A percentile compares a stretch with the other conserved stretches of the same genome.
phyloP scores from a whole-genome alignment of 1,140 invertebrate genomes.

The Harpegnathos saltator region DNA sequence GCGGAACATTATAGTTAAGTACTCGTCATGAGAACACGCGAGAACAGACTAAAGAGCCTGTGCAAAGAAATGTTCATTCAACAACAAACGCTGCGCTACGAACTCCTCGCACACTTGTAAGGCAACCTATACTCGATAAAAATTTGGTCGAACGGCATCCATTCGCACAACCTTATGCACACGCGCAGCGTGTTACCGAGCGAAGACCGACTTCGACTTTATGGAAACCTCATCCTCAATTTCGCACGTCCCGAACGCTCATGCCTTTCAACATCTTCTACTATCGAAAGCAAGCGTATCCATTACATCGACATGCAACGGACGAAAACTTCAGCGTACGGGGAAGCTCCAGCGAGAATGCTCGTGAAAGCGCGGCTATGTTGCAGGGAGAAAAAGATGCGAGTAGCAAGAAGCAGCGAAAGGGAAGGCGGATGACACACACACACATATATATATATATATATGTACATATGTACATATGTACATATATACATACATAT shows the following conservation, averaged over 20 bases:
- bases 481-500: too few species aligned
- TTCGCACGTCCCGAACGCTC: not conserved
- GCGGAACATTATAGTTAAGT: not conserved
- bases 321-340: not conserved
- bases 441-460: not conserved
- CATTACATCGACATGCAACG: conserved; percentile 14
- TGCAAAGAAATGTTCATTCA: conserved; percentile 19
- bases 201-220: not conserved
- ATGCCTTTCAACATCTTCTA: not conserved
- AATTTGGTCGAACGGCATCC: not conserved
- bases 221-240: not conserved
- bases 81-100: not conserved
- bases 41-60: too few species aligned
- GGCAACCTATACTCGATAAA: not conserved
- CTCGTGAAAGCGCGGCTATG: conserved; percentile 14
- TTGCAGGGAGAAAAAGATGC: conserved; percentile 31
- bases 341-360: conserved; percentile 3
- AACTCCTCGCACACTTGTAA: conserved; percentile 4
- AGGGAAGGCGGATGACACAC: not conserved
- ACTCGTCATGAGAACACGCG: not conserved
- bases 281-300: conserved; percentile 29
- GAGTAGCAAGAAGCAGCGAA: too few species aligned
- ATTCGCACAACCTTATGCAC: not conserved
- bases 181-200: not conserved
- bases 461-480: too few species aligned